Evolutionary conservation across 1,140 invertebrate genomes (phyloP).

Genomic region (Zaprionus nigranus): DNA sequence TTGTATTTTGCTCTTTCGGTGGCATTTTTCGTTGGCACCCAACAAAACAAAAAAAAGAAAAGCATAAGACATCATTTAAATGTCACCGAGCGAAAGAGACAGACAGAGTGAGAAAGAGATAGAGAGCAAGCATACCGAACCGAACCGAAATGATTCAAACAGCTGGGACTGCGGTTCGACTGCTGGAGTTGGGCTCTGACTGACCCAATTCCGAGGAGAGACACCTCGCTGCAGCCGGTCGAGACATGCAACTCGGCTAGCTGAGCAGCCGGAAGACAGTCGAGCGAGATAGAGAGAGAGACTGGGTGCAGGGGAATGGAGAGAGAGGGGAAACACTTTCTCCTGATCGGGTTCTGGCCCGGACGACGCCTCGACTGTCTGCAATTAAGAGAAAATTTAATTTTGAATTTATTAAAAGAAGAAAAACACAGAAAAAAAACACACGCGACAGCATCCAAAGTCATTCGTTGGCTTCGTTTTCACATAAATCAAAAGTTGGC

Average conservation of each 20-base stretch:
- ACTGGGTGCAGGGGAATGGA: conserved; percentile 13
- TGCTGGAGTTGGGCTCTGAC: conserved; percentile 29
- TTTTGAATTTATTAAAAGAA: conserved; percentile 79
- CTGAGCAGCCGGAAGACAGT: background rate
- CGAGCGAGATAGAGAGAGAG: conserved; percentile 24
- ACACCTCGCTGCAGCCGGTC: conserved; percentile 39
- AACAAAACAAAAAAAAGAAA: conserved; percentile 43
- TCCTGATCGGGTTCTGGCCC: conserved; percentile 63
- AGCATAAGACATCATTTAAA: conserved; percentile 68
- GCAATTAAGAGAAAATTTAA: conserved; percentile 83
- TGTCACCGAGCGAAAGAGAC: conserved; percentile 66
- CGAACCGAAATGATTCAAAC: conserved; percentile 14
- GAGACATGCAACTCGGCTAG: conserved; percentile 29
- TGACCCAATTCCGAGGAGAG: conserved; percentile 67
- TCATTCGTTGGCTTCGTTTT: conserved; percentile 60
- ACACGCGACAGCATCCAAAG: conserved; percentile 39
- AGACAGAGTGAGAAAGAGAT: conserved; percentile 10
- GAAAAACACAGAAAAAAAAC: conserved; percentile 39
- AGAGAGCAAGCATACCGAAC: conserved; percentile 6
- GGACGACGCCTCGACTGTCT: conserved; percentile 42
- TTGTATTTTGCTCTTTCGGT: conserved; percentile 51
- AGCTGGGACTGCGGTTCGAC: conserved; percentile 28
- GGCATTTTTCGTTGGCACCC: conserved; percentile 61
- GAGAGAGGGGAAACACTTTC: conserved; percentile 68
- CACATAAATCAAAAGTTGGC: conserved; percentile 71